Conservation (phyloP, 2,113 vertebrate genomes). For the Pollimyrus isidori region DNA sequence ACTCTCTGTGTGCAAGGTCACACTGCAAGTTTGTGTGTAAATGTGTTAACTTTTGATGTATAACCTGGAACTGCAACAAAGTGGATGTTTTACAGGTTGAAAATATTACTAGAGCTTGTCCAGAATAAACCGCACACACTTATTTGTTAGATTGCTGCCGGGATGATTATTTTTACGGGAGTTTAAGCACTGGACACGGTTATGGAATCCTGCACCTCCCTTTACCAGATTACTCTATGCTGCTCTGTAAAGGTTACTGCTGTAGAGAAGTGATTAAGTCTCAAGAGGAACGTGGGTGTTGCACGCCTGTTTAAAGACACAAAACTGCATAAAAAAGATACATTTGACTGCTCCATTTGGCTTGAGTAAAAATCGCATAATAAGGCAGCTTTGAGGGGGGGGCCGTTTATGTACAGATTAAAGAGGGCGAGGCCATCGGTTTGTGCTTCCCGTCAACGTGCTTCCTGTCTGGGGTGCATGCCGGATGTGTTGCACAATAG, state of each 20-base stretch:
- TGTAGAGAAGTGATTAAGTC: not conserved
- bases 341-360: not conserved
- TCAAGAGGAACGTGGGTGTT: not conserved
- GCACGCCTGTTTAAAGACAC: not conserved
- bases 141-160: not conserved
- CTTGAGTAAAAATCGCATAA: not conserved
- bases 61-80: not conserved
- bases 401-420: not conserved
- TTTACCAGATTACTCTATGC: not conserved
- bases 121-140: not conserved
- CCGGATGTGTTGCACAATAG: not conserved
- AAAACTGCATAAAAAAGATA: not conserved
- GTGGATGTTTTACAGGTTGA: not conserved
- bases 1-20: not conserved
- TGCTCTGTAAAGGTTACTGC: not conserved
- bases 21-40: not conserved
- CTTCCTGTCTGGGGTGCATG: not conserved
- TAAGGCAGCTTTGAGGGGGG: not conserved
- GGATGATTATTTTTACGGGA: not conserved
- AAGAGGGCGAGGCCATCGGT: not conserved
- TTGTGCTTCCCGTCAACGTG: not conserved
- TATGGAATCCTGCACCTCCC: not conserved
- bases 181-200: not conserved
- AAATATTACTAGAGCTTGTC: not conserved
- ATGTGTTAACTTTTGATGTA: not conserved